Evolutionary conservation across 2,113 vertebrate species (phyloP).

Genomic region (Triplophysa siluroides): DNA sequence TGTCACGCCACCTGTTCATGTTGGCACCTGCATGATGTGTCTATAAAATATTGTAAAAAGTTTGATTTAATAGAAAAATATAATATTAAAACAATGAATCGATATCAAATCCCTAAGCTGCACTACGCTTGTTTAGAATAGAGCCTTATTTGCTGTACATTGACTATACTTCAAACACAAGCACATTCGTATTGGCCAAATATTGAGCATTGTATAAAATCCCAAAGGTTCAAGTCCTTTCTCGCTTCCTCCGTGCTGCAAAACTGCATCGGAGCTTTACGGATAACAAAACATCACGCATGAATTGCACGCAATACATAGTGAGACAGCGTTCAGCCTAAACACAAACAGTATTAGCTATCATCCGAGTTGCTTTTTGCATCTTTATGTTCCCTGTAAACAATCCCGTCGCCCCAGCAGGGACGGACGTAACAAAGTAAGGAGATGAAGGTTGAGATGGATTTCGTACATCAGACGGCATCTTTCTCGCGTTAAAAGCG

Average conservation of each 20-base stretch:
- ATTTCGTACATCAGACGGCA: not conserved
- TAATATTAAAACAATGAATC: too few relatives aligned
- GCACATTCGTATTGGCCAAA: conserved; percentile 6
- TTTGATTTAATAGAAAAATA: too few relatives aligned
- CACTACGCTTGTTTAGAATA: too few relatives aligned
- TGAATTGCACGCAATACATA: not conserved
- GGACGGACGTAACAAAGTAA: not conserved
- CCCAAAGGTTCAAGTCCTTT: conserved; percentile 5
- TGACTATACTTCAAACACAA: not conserved
- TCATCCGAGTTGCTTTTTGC: not conserved
- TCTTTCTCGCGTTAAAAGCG: conserved; percentile 5
- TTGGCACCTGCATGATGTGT: too few relatives aligned
- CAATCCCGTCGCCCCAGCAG: conserved; percentile 12
- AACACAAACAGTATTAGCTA: conserved; percentile 2
- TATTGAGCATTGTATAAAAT: not conserved
- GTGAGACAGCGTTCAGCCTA: not conserved
- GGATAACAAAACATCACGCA: conserved; percentile 14
- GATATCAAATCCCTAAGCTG: too few relatives aligned
- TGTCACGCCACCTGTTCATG: too few relatives aligned
- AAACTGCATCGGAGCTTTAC: conserved; percentile 6
- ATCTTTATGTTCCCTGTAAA: conserved; percentile 13
- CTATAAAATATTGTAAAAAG: too few relatives aligned
- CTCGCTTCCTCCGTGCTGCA: not conserved
- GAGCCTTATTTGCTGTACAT: not conserved
- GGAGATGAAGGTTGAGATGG: not conserved